phyloP scores from a whole-genome alignment of 2,888 invertebrate species.

The Clivina fossor region DNA sequence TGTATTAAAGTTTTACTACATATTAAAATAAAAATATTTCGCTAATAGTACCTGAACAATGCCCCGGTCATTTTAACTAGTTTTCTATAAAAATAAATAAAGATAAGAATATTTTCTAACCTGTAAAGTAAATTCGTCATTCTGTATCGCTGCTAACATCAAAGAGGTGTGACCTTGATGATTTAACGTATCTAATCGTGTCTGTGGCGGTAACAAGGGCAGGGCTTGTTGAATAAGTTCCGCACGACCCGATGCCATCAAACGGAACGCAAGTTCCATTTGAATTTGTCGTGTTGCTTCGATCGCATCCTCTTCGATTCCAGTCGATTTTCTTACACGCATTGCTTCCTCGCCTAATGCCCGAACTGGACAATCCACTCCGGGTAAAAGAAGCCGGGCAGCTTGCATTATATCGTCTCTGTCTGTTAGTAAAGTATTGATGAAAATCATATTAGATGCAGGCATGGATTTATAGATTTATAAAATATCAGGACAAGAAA shows the following conservation, averaged over 20 bases:
- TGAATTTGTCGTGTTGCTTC: constrained; percentile 52
- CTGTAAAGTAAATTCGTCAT: constrained; percentile 74
- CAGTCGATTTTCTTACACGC: constrained; percentile 50
- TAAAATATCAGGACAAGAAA: not conserved
- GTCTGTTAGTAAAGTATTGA: constrained; percentile 46
- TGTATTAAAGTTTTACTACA: no score
- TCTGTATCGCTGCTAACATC: constrained; percentile 79
- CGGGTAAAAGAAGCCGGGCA: constrained; percentile 79
- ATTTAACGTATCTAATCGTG: constrained; percentile 75
- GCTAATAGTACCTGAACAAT: no score
- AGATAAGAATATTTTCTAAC: constrained; percentile 48
- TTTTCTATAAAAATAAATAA: not conserved
- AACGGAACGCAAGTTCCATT: constrained; percentile 75
- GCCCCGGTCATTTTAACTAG: not conserved
- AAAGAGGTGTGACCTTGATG: constrained; percentile 78
- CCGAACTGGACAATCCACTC: constrained; percentile 85
- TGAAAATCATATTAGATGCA: not conserved
- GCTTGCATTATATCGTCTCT: constrained; percentile 88
- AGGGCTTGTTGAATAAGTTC: constrained; percentile 78
- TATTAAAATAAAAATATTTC: no score
- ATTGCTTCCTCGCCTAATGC: constrained; percentile 65
- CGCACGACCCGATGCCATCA: constrained; percentile 76
- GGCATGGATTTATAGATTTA: not conserved
- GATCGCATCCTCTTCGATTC: constrained; percentile 49
- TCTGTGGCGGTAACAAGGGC: constrained; percentile 70